These are phyloP conservation scores for Metacarcinus magister DNA, from an alignment of 2,888 invertebrate genomes.

Conservation along the genomic window DNA sequence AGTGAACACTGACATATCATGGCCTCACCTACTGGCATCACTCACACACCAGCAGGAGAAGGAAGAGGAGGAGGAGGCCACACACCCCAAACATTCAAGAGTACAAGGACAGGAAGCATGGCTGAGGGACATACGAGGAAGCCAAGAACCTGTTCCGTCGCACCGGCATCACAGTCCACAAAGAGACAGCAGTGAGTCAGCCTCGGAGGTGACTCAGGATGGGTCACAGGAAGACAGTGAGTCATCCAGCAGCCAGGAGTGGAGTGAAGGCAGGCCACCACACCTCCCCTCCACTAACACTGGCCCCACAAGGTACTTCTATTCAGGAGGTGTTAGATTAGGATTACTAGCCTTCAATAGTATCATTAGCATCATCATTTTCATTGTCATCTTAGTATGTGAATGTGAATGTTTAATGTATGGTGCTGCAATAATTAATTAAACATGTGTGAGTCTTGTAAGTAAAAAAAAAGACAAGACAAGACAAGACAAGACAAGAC, in stretches of 20 bases:
- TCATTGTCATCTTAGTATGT: too few relatives aligned
- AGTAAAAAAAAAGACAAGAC: too few relatives aligned
- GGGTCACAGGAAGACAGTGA: not conserved
- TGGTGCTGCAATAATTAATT: too few relatives aligned
- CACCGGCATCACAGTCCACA: not conserved
- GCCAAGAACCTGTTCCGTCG: not conserved
- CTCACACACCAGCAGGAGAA: not conserved
- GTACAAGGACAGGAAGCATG: constrained; percentile 16
- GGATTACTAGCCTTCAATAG: too few relatives aligned
- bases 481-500: too few relatives aligned
- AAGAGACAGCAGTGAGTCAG: not conserved
- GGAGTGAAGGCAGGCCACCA: not conserved
- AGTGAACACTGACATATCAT: constrained; percentile 72
- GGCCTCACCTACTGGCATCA: constrained; percentile 62
- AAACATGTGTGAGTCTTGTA: too few relatives aligned
- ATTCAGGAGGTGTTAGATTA: not conserved
- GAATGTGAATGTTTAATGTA: too few relatives aligned
- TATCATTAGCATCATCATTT: too few relatives aligned
- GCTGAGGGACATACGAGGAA: not conserved
- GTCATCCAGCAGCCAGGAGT: not conserved
- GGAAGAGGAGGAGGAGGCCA: not conserved
- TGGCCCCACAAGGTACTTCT: not conserved
- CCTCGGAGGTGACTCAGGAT: not conserved
- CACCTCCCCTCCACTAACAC: not conserved
- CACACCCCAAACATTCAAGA: not conserved